phyloP scores from a whole-genome alignment of 2,888 invertebrate genomes.

The Brachynemurus nebulosus region DNA sequence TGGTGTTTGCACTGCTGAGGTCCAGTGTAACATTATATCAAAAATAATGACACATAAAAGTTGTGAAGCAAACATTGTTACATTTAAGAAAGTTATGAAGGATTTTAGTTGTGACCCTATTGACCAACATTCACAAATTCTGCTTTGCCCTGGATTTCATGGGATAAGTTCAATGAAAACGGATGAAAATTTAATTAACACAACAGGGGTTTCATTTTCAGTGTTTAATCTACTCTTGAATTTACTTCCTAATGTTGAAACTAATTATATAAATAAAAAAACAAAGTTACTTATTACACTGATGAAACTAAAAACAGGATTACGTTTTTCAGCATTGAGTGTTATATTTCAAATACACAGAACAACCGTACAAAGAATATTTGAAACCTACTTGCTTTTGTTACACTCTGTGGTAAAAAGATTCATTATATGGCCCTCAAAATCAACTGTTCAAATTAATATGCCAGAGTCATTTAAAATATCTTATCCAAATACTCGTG shows the following conservation, averaged over 20 bases:
- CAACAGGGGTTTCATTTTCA: background rate
- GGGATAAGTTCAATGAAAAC: background rate
- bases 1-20: background rate
- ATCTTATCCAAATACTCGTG: slow-evolving; percentile 7
- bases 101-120: background rate
- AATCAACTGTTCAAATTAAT: slow-evolving; percentile 3
- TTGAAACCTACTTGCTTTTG: no score
- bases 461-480: slow-evolving; percentile 6
- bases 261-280: background rate
- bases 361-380: background rate
- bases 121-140: background rate
- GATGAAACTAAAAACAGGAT: background rate
- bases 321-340: background rate
- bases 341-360: background rate
- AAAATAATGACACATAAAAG: background rate
- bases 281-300: background rate
- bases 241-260: background rate
- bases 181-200: background rate
- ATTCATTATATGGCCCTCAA: slow-evolving; percentile 8
- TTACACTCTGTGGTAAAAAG: no score
- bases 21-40: background rate
- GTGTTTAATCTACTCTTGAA: background rate
- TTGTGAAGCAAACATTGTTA: background rate
- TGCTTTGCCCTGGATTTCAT: background rate
- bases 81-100: background rate